phyloP scores from a whole-genome alignment of 2,888 invertebrate genomes.

The Lasioglossum zephyrum region DNA sequence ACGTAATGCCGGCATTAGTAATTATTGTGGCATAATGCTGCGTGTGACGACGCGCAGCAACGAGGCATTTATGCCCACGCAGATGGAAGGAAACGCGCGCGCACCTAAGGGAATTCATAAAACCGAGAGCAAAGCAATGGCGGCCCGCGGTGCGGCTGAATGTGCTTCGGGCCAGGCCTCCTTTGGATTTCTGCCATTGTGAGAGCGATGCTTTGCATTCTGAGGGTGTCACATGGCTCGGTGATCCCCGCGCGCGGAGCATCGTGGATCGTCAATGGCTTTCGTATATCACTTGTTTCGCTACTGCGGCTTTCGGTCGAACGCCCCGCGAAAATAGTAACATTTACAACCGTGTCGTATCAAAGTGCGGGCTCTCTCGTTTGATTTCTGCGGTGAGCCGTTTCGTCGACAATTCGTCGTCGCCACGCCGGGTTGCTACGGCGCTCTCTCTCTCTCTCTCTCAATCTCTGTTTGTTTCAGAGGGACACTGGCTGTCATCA shows the following conservation, averaged over 20 bases:
- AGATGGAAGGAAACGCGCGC: constrained; percentile 28
- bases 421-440: neutral
- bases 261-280: constrained; percentile 34
- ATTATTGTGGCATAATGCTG: constrained; percentile 50
- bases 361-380: neutral
- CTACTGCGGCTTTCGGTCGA: neutral
- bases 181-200: constrained; percentile 32
- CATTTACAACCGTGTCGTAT: neutral
- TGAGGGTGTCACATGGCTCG: constrained; percentile 31
- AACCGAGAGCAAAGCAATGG: constrained; percentile 17
- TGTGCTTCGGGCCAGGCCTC: constrained; percentile 20
- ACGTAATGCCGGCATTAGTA: constrained; percentile 54
- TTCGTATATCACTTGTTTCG: constrained; percentile 27
- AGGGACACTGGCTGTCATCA: neutral
- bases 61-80: constrained; percentile 27
- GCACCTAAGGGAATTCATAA: constrained; percentile 40
- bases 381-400: neutral
- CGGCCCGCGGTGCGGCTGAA: neutral
- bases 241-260: constrained; percentile 16
- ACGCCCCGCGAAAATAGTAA: neutral
- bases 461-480: neutral
- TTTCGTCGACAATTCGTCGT: neutral
- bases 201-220: constrained; percentile 29
- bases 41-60: constrained; percentile 7
- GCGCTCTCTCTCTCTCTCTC: neutral